Base-by-base conservation (phyloP, 1,140 invertebrate genomes). In the Teleopsis dalmanni region DNA sequence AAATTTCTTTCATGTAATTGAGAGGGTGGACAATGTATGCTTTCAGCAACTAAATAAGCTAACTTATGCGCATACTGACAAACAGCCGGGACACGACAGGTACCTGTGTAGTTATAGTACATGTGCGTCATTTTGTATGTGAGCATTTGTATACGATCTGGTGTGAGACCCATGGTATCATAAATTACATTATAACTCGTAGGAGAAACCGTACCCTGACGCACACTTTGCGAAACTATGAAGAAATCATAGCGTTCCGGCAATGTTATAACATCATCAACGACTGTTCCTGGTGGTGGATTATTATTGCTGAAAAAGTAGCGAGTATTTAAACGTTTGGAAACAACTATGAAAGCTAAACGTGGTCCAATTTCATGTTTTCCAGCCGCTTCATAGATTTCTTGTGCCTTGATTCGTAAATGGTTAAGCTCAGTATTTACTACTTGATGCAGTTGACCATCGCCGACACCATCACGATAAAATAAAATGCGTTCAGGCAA, bases 51-150 rank as follows among this genome's bases (percentile, higher is more conserved):
- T 0, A 91, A 67, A 55, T 86, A 91, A 0, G 89, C 88, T 51
- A 93, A 58, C 65, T 91, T 92, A 56, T 93, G 89, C 4, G 90
- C 86, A 58, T 88, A 89, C 59, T 92, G 88, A 53, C 87, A 90
- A 1, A 87, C 87, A 0, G 89, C 86, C 0, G 90, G 90, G 1
- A 93, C 89, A 13, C 85, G 70, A 0, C 91, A 79, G 1, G 88
- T 88, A 2, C 85, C 87, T 11, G 72, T 73, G 79, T 83, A 91
- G 66, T 93, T 93, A 60, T 80, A 93, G 54, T 93, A 93, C 69
- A 91, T 71, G 57, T 92, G 88, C 0, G 81, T 83, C 57, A 91
- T 67, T 65, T 91, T 91, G 57, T 85, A 93, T 0, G 88, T 77
- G 2, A 93, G 57, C 10, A 79, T 61, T 63, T 94, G 90, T 6